phyloP scores from a whole-genome alignment of 2,797 vertebrate species.

The Spinibarbus caldwelli region DNA sequence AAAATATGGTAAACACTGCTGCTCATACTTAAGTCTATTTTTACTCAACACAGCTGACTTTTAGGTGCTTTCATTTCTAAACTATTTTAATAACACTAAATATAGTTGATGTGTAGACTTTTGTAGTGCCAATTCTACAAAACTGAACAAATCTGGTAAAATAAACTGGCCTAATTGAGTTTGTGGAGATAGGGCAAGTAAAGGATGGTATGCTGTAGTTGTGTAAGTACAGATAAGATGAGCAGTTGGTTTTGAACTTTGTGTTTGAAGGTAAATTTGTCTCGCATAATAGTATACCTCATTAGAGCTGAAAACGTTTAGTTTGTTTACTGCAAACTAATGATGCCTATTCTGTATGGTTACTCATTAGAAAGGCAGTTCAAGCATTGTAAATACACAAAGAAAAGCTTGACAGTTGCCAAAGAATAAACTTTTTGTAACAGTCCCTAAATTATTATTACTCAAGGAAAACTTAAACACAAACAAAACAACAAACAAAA shows the following conservation, averaged over 20 bases:
- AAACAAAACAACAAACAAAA: background rate
- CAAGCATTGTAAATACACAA: background rate
- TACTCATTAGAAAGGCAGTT: background rate
- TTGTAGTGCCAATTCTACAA: background rate
- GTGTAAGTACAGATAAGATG: background rate
- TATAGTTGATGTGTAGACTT: background rate
- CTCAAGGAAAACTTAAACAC: background rate
- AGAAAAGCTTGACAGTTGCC: background rate
- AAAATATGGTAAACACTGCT: background rate
- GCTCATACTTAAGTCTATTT: background rate
- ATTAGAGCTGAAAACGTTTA: slow-evolving; percentile 6
- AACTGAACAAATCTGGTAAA: background rate
- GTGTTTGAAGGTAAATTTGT: background rate
- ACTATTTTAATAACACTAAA: background rate
- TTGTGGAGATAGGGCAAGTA: background rate
- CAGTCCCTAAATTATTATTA: too few species aligned
- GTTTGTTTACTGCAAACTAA: background rate
- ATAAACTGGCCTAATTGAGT: background rate
- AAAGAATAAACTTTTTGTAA: background rate
- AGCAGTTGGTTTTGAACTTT: background rate
- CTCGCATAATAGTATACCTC: background rate
- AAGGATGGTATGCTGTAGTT: background rate
- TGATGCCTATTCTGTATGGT: background rate
- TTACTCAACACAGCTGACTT: background rate
- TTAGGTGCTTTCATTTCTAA: background rate